phyloP scores from a whole-genome alignment of 1,140 invertebrate species.

The Acromyrmex heyeri region DNA sequence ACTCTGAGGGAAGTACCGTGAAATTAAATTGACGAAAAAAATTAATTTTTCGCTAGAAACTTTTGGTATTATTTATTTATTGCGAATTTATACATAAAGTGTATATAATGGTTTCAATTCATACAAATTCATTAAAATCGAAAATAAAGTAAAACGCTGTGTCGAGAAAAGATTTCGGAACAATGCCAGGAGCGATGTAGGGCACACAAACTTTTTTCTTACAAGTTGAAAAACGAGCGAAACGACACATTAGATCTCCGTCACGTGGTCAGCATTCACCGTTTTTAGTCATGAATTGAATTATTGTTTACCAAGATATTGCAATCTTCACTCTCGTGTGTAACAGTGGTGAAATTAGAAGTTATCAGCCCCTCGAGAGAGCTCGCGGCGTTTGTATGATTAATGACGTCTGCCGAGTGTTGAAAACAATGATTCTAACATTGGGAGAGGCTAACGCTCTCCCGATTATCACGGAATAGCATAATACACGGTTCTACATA shows the following conservation, averaged over 20 bases:
- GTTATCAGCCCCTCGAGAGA: conserved; percentile 47
- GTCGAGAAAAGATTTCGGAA: background rate
- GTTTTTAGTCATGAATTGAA: background rate
- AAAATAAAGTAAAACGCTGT: background rate
- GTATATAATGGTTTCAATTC: background rate
- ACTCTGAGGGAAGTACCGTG: background rate
- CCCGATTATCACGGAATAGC: conserved; percentile 46
- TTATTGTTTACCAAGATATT: background rate
- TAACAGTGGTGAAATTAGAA: conserved; percentile 22
- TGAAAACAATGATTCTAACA: conserved; percentile 58
- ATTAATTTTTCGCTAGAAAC: background rate
- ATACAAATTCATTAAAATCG: background rate
- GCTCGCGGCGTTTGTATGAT: conserved; percentile 14
- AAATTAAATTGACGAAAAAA: background rate
- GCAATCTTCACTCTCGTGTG: conserved; percentile 4
- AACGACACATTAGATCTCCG: background rate
- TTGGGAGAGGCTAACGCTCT: conserved; percentile 54
- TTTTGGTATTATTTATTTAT: background rate
- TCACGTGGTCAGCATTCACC: background rate
- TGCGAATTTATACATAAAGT: background rate
- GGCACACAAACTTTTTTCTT: background rate
- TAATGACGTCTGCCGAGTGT: conserved; percentile 35
- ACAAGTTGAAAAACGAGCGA: background rate
- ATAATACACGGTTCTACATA: conserved; percentile 43
- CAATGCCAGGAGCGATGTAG: background rate